Evolutionary conservation across 2,888 invertebrate species (phyloP).

Genomic region (Brachypterus glaber): DNA sequence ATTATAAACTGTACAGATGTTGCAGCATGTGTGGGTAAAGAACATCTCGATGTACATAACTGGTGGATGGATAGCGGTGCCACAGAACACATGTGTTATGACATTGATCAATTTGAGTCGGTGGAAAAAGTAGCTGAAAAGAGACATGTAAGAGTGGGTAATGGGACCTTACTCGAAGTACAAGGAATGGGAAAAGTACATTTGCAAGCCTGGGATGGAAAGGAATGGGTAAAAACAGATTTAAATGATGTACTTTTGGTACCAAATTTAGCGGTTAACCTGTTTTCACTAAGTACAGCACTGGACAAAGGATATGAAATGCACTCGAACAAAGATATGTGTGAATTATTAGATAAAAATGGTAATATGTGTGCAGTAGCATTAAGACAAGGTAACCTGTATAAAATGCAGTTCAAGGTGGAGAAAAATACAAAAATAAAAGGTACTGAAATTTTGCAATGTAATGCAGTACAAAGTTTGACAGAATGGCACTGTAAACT

Average conservation of each 20-base stretch:
- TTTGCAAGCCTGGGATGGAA: too few species aligned
- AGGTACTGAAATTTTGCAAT: background rate
- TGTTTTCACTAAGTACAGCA: slow-evolving; percentile 13
- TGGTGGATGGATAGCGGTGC: too few species aligned
- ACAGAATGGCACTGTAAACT: slow-evolving; percentile 10
- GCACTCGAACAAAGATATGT: slow-evolving; percentile 10
- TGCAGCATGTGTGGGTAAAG: too few species aligned
- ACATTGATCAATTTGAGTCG: slow-evolving; percentile 2
- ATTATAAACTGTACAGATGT: too few species aligned
- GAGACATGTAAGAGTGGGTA: too few species aligned
- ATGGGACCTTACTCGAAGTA: too few species aligned
- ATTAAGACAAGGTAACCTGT: background rate
- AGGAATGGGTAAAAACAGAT: slow-evolving; percentile 13
- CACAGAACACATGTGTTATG: slow-evolving; percentile 10
- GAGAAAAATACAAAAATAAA: too few species aligned
- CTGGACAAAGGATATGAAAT: slow-evolving; percentile 14
- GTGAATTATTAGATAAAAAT: slow-evolving; percentile 8
- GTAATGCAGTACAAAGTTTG: slow-evolving; percentile 8
- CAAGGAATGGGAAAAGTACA: too few species aligned
- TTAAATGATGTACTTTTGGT: slow-evolving; percentile 15
- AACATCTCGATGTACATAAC: too few species aligned
- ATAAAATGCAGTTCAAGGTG: too few species aligned
- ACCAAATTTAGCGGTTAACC: slow-evolving; percentile 12
- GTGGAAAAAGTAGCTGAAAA: too few species aligned
- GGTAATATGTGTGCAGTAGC: slow-evolving; percentile 1